Evolutionary conservation across 2,113 vertebrate species (phyloP).

Genomic region (Oxyura jamaicensis): DNA sequence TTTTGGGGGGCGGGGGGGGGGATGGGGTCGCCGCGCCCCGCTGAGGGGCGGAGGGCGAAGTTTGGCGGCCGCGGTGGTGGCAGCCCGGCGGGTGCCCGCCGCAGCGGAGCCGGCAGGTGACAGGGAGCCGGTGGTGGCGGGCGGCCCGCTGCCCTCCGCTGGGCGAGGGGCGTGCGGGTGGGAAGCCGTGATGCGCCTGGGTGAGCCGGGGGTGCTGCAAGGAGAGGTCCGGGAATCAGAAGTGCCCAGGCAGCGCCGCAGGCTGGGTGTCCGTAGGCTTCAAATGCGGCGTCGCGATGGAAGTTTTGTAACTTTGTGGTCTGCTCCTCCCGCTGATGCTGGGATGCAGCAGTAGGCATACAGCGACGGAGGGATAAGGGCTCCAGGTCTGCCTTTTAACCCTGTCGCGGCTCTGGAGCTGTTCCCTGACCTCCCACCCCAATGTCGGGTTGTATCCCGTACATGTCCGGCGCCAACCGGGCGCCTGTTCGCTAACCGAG

Average conservation of each 20-base stretch:
- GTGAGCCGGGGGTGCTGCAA: not conserved
- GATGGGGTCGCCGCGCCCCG: too few relatives aligned
- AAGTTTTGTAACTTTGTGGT: constrained; percentile 11
- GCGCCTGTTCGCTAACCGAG: not conserved
- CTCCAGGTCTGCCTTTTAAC: not conserved
- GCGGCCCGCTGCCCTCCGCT: too few relatives aligned
- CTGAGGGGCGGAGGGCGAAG: too few relatives aligned
- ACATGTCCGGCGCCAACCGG: not conserved
- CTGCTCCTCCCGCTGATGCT: not conserved
- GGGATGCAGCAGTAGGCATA: not conserved
- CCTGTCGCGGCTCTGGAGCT: not conserved
- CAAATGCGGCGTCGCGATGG: rapidly evolving
- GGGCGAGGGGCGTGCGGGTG: too few relatives aligned
- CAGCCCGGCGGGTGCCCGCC: too few relatives aligned
- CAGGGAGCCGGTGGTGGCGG: too few relatives aligned
- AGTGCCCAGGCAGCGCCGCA: not conserved
- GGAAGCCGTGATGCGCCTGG: too few relatives aligned
- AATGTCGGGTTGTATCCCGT: not conserved
- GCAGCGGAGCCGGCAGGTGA: too few relatives aligned
- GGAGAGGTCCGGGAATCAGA: not conserved
- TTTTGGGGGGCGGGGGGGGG: too few relatives aligned
- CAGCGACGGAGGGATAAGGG: not conserved
- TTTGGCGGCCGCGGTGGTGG: too few relatives aligned
- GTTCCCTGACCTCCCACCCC: not conserved
- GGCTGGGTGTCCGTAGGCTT: not conserved